Base-by-base conservation (phyloP, 1,140 invertebrate genomes). In the Drosophila repleta region DNA sequence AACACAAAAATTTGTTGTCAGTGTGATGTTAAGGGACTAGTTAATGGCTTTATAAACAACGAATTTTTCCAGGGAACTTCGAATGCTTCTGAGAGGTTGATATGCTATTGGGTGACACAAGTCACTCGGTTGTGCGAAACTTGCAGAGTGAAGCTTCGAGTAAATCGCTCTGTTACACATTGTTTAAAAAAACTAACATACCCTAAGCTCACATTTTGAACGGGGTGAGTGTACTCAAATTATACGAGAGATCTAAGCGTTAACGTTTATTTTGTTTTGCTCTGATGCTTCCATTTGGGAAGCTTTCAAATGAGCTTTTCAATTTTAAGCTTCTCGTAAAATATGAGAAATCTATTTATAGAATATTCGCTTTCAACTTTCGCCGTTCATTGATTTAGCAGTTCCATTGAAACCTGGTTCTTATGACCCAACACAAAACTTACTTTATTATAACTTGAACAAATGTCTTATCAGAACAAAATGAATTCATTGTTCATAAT, bases 391-490 rank as follows among this genome's bases (percentile, higher is more conserved):
- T 7, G 39, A 41, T 17, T 15, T 41, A 7, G 6, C 4, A 24
- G 13, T 35, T 37, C 17, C 15, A 3, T 13, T 51, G 1, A 39
- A 55, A 39, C 39, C 4, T 18, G 7, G 18, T n/a, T 39, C 8
- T 7, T 1, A 2, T 21, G 21, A 15, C 7, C 35, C 13, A 37
- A 37, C 20, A 41, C 35, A 43, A 21, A 53, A 51, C 11, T 53
- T 3, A 11, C 0, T 2, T 64, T 53, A 53, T 45, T 43, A 64
- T 4, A 4, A 45, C 17, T 32, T 64, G 1, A 17, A n/a, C 24
- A 45, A 45, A 17, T 21, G 29, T 21, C 13, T 64, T 64, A 64
- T 64, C 49, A 35, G 11, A 29, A n/a, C 24, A 3, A 26, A 15
- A 7, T 11, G 4, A 24, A 15, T 11, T 20, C 18, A n/a, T 3